Evolutionary conservation across 2,113 vertebrate species (phyloP).

Genomic region (Castor canadensis): DNA sequence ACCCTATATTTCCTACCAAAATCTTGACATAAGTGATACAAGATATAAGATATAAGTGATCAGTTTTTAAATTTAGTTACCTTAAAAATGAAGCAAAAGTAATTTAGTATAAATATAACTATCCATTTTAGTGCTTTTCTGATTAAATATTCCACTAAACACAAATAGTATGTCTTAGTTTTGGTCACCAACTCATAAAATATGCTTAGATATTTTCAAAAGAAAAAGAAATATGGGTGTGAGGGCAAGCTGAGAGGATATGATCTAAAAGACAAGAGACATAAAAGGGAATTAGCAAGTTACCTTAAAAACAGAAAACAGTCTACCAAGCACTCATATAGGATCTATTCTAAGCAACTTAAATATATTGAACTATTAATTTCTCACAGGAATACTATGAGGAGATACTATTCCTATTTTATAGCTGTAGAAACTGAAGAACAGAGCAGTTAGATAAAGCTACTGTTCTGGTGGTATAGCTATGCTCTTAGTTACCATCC

Average conservation of each 20-base stretch:
- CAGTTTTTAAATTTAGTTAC: background rate
- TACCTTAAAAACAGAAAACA: background rate
- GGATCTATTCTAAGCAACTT: background rate
- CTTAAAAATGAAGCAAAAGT: constrained; percentile 21
- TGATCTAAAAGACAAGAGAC: background rate
- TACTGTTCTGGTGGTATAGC: background rate
- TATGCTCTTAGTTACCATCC: background rate
- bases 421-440: background rate
- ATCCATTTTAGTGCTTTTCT: background rate
- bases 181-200: background rate
- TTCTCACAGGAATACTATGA: background rate
- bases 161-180: background rate
- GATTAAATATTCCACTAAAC: background rate
- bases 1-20: background rate
- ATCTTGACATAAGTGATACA: too few species aligned
- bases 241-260: background rate
- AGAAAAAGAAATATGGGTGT: background rate
- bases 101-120: background rate
- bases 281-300: background rate
- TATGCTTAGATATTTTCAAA: background rate
- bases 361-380: background rate
- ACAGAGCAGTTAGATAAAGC: background rate
- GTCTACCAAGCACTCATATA: too few species aligned
- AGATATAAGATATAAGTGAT: background rate
- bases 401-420: background rate